Conservation (phyloP, 2,797 vertebrate genomes). For the Parambassis ranga region DNA sequence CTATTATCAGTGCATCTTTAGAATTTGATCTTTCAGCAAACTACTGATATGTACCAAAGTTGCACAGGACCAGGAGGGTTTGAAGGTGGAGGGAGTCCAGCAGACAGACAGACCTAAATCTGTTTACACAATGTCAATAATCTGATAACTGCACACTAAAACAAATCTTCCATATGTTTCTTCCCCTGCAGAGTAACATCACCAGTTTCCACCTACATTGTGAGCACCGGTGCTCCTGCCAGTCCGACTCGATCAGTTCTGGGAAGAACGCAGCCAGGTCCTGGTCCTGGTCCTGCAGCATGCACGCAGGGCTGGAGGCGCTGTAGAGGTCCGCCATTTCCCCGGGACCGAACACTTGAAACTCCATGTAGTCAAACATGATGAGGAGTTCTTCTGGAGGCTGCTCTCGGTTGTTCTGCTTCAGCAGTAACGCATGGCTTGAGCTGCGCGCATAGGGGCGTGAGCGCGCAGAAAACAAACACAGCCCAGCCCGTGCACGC, state of each 20-base stretch:
- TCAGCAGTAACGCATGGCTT: slow-evolving; percentile 66
- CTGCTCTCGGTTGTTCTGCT: slow-evolving; percentile 25
- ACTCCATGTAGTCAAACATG: slow-evolving; percentile 97
- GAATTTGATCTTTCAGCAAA: no score
- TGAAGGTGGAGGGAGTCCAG: not conserved
- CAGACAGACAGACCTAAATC: not conserved
- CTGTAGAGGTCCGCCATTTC: slow-evolving; percentile 90
- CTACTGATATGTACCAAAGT: no score
- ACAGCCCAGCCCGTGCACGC: slow-evolving; percentile 17
- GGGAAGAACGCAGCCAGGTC: slow-evolving; percentile 89
- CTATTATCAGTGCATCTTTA: no score
- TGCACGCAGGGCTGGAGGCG: slow-evolving; percentile 85
- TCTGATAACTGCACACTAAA: not conserved
- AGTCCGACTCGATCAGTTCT: slow-evolving; percentile 89
- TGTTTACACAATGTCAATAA: not conserved
- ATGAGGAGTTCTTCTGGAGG: slow-evolving; percentile 56
- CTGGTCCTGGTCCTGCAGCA: slow-evolving; percentile 83
- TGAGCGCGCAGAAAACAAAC: slow-evolving; percentile 4
- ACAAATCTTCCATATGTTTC: not conserved
- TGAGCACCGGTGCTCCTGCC: slow-evolving; percentile 85
- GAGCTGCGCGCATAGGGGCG: slow-evolving; percentile 73
- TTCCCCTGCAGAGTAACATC: not conserved
- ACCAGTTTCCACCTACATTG: slow-evolving; percentile 86
- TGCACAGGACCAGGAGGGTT: not conserved
- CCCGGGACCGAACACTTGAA: slow-evolving; percentile 88